These are phyloP conservation scores for Arctocebus calabarensis DNA, from an alignment of 2,797 vertebrate species.

Conservation along the genomic window DNA sequence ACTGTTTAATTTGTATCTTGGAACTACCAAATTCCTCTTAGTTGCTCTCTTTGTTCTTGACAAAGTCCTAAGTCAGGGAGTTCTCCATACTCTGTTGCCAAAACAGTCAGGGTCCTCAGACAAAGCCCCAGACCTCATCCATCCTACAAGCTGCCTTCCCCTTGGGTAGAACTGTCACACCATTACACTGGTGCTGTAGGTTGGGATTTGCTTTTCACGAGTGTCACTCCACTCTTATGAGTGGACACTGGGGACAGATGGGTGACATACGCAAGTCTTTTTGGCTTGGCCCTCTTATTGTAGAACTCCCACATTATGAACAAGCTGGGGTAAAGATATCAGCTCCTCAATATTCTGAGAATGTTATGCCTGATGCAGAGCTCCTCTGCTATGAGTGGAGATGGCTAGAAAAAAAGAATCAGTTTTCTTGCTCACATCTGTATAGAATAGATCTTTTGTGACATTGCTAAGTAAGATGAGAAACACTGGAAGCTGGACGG, in stretches of 20 bases:
- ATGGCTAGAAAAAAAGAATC: background rate
- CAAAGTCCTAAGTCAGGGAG: background rate
- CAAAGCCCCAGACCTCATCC: background rate
- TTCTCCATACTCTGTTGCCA: background rate
- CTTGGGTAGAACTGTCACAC: background rate
- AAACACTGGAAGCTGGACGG: background rate
- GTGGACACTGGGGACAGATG: rapidly evolving
- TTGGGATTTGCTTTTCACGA: background rate
- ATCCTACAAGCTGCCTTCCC: background rate
- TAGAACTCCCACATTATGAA: background rate
- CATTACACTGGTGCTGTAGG: rapidly evolving
- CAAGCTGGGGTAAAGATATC: background rate
- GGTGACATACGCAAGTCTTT: background rate
- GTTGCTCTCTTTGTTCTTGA: background rate
- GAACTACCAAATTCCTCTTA: background rate
- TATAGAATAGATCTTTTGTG: background rate
- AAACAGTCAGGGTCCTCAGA: background rate
- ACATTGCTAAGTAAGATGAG: background rate
- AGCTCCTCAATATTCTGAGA: background rate
- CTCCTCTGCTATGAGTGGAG: background rate
- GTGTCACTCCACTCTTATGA: background rate
- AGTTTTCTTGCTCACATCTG: background rate
- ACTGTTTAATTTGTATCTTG: background rate
- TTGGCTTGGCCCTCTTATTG: background rate
- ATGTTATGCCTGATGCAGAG: background rate